Evolutionary conservation across 2,888 invertebrate genomes (phyloP), one percentile per base, ranked within the genome.

Genomic region (Himalopsyche kuldschensis): DNA sequence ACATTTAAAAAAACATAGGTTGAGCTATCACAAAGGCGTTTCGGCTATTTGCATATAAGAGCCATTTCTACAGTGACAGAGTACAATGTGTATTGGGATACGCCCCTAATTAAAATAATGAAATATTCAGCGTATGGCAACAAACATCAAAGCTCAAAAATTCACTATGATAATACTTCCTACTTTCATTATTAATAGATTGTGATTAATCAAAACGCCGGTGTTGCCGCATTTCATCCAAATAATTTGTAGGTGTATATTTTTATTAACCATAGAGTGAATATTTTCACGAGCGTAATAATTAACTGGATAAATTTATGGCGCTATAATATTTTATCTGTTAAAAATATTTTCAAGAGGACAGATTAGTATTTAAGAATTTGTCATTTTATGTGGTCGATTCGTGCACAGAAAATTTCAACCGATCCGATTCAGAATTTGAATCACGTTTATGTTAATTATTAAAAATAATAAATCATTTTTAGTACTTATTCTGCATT

Each of bases 51-150:
- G 63, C 83, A 83, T 83, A 83, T 20, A 48, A 77, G 77, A 63
- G 41, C 77, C 17, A 63, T 80, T 55, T 41, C 76, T n/a, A 31
- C 48, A 48, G 48, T 79, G 30, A 27, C 27, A 77, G 35, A 41
- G 80, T 41, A 83, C 77, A n/a, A 77, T 55, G 20, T 55, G 41
- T 77, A 35, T 81, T 20, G 77, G 69, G 83, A 27, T 27, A 78
- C 83, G 81, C 83, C 85, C 80, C 83, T 81, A 83, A 83, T 85
- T 85, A 81, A 46, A 85, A 79, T 85, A 85, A 85, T 85, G 83
- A 83, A 85, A 83, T 82, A 81, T 84, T 55, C 75, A 75, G 75
- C 78, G 63, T 75, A 32, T 3, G 76, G 78, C 24, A 35, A 41
- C 76, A 47, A 46, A 78, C 82, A 82, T 82, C 47, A 79, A 81